Base-by-base conservation (phyloP, 2,113 vertebrate genomes). In the Haemorhous mexicanus region DNA sequence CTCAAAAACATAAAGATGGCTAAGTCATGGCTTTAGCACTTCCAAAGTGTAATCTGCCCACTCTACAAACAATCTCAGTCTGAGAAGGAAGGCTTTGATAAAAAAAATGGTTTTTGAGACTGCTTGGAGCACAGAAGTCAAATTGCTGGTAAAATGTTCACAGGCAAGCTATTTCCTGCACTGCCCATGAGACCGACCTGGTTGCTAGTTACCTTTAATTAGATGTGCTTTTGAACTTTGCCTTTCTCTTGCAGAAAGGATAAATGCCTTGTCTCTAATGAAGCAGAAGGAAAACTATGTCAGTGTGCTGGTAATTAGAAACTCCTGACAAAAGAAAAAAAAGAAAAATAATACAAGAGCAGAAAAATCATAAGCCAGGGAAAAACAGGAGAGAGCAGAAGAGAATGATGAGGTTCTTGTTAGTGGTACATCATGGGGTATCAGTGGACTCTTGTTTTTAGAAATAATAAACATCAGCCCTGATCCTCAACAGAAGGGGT, bases 161-260 rank as follows among this genome's bases (percentile, higher is more conserved):
- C 55, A 63, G 46, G 46, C 55, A 39, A 84, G 47, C 52, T 63
- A 4, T 68, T 85, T 88, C 53, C 73, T 70, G 73, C 4, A 0
- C n/a, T 50, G 64, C 59, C 64, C 61, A 6, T 13, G 21, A 73
- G 37, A 24, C 46, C 44, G 52, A 1, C 41, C 47, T 56, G 27
- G 46, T 83, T 69, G 61, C 74, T 63, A 83, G 88, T 63, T 68
- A 41, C 41, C 88, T 93, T 61, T 76, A 90, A 90, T 91, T 80
- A 86, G 53, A 80, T 81, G 46, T 69, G 56, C 77, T 91, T 89
- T 91, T 96, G 84, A 93, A 84, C 68, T 94, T 78, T 70, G 80
- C 80, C 73, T 88, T 84, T 89, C 80, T 91, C 39, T 28, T 1
- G 2, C 56, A 43, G 33, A 39, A 82, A 67, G 39, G 39, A 74